phyloP scores from a whole-genome alignment of 2,113 vertebrate genomes.

The Leptocoma aspasia region DNA sequence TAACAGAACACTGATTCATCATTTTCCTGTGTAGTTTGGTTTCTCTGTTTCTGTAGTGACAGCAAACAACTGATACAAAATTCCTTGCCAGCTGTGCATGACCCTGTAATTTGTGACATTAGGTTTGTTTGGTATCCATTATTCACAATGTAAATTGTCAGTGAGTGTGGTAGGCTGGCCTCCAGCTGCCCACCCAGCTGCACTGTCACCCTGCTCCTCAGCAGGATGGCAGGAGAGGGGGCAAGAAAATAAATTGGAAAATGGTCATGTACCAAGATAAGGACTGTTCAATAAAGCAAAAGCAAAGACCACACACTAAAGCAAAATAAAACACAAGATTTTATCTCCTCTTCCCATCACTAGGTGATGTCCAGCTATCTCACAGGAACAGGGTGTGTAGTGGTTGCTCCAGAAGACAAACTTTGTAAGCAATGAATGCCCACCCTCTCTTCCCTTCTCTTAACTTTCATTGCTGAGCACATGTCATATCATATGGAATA shows the following conservation, averaged over 20 bases:
- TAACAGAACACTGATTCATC: neutral
- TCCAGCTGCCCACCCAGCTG: neutral
- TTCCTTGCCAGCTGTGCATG: neutral
- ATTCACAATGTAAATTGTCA: neutral
- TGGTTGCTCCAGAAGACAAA: neutral
- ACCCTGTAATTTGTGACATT: neutral
- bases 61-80: neutral
- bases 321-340: neutral
- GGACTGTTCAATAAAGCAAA: neutral
- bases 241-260: neutral
- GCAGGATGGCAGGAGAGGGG: neutral
- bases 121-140: neutral
- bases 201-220: neutral
- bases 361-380: neutral
- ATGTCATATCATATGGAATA: neutral
- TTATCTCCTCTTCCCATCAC: neutral
- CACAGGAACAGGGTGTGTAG: neutral
- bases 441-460: neutral
- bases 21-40: neutral
- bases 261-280: neutral
- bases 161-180: neutral
- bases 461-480: neutral
- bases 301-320: neutral
- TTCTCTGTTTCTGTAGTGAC: neutral
- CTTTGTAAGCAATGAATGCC: neutral